Evolutionary conservation across 2,797 vertebrate genomes (phyloP), one percentile per base, ranked within the genome.

Genomic region (Acomys russatus): DNA sequence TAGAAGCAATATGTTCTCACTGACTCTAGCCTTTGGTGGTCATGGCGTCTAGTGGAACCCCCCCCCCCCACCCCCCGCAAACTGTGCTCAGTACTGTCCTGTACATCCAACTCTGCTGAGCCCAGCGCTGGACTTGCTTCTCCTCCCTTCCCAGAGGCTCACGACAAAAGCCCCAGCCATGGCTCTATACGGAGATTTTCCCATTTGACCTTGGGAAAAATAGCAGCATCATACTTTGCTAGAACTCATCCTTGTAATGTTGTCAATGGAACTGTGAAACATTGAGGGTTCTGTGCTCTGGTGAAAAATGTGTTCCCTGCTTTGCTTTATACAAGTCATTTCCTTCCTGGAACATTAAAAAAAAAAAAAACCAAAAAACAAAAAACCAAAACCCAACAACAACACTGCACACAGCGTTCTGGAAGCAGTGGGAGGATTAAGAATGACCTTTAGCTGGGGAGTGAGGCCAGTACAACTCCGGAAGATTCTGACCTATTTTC

Each of bases 401-500:
- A 44, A 44, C 76, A 74, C 25, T 79, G 86, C n/a, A 91, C 96
- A 91, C 7, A 3, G 44, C 0, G 7, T 78, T 92, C 77, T n/a
- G 88, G 80, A 86, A 94, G 76, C 93, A 64, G 63, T n/a, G 9
- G 64, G 25, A 71, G 97, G 96, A 97, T 95, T 97, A 96, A 92
- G 84, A 84, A 86, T 97, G 96, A 97, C 96, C 96, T 98, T 97
- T 94, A 92, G 59, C 93, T 94, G 88, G 78, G 85, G 89, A 98
- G 87, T 30, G 68, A 35, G 71, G 88, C 70, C 70, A 30, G 88
- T 82, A 86, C 86, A 66, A 38, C 92, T 92, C 78, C 12, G 30
- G 59, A 85, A 49, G 91, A 93, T n/a, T 68, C 86, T 96, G 96
- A 97, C 96, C 96, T 97, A 71, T 95, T 98, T 97, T 97, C 96